Base-by-base conservation (phyloP, 2,797 vertebrate species). In the Champsocephalus esox region DNA sequence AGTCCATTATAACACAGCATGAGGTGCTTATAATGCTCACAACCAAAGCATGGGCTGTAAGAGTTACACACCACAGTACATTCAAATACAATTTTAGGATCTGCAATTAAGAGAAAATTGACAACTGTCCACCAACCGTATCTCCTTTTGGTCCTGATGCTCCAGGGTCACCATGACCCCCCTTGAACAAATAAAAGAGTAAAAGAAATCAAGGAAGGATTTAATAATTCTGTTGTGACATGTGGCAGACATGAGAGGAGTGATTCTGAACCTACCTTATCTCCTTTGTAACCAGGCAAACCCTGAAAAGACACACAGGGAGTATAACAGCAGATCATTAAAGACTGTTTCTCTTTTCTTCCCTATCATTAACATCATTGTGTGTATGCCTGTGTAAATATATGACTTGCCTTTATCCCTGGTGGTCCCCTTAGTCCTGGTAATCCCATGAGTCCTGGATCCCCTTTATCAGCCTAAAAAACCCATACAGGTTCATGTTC, bases 391-490 rank as follows among this genome's bases (percentile, higher is more conserved):
- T 10, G 13, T 70, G 43, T 21, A 24, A 59, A 58, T 12, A 45
- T 78, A 54, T 21, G 19, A 70, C 73, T 61, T 17, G 97, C 97
- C 96, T 97, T 97, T 70, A 89, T 94, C 86, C 97, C 97, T 83
- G 95, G 93, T 87, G 96, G 96, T 93, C 97, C 97, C 94, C 96
- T 96, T 83, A 96, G 90, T 82, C 97, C 97, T 71, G 96, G 96
- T 87, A 96, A 93, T 79, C 96, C 97, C 95, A 96, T 96, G 82
- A 96, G 87, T 81, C 96, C 96, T 62, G 93, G 89, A 64, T 93
- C 93, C 7, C 92, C 94, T 57, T 93, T 93, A 56, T 93, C 92
- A 59, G 92, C 92, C 92, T 92, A 50, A 46, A 62, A 16, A 46
- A 34, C 28, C 65, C 6, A 48, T 8, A 50, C 13, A 55, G 49